Evolutionary conservation across 30 jellyfish, hydroid and myxozoan species (phyloP), one percentile per base, ranked within the genome.

Genomic region (Haliclystus octoradiatus): DNA sequence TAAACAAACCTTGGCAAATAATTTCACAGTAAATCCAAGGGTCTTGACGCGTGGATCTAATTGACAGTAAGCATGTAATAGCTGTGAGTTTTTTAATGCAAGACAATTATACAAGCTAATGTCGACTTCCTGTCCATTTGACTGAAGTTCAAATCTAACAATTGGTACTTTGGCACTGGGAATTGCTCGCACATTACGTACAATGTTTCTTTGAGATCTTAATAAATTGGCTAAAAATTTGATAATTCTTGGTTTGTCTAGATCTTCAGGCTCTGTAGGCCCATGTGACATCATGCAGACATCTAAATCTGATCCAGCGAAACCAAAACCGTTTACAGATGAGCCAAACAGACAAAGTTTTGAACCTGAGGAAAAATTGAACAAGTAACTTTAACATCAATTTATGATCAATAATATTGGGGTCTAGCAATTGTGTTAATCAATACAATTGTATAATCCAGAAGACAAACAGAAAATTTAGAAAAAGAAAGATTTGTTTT

Each of bases 1-100:
- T n/a, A n/a, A n/a, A n/a, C n/a, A n/a, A n/a, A 86, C 96, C 91
- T 86, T 86, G 4, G 94, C 94, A 68, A 78, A 86, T n/a, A 26
- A 30, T 71, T 86, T 86, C 52, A 86, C 19, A 22, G 92, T 57
- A 67, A 70, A 86, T 0, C 96, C 96, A 46, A 86, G 90, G 23
- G 49, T 60, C 61, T 79, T 69, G 25, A 86, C 96, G 19, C 94
- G 32, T 22, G 19, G 33, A 33, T 79, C 94, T 19, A 79, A 46
- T 9, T 51, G 50, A 50, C 81, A 64, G 70, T 86, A 86, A 3
- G 83, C 32, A 5, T 26, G 28, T 52, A 86, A 49, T 79, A 86
- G 35, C 13, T 47, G 34, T n/a, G 96, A 72, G 52, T 86, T 86
- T 65, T 62, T 72, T 53, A 53, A 31, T 27, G 96, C 96, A 46